Conservation (phyloP, 2,113 vertebrate genomes). For the Xerus inauris region DNA sequence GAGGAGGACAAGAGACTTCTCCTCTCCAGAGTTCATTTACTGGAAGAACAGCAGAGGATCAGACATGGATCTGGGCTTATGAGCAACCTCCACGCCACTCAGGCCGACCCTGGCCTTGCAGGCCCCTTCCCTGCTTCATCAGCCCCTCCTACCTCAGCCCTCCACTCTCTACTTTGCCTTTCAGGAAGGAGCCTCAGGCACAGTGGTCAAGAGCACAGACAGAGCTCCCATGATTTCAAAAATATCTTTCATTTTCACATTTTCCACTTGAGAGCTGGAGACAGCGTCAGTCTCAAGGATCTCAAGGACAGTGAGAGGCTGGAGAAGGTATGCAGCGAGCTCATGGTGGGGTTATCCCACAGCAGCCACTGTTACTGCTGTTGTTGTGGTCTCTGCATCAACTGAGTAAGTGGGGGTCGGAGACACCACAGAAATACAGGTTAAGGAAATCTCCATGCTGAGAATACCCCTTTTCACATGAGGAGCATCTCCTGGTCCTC, state of each 20-base stretch:
- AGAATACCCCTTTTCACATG: background rate
- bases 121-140: background rate
- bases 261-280: background rate
- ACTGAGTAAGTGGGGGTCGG: background rate
- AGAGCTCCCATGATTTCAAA: background rate
- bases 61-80: no score
- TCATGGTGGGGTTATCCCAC: accelerated
- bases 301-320: background rate
- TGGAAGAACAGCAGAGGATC: background rate
- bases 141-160: background rate
- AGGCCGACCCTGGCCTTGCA: background rate
- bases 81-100: accelerated
- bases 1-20: background rate
- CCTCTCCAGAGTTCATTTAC: background rate
- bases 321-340: background rate
- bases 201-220: accelerated
- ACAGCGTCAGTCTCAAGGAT: background rate
- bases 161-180: no score
- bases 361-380: accelerated
- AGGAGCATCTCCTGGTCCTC: background rate
- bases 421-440: background rate
- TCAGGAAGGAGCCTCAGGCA: background rate
- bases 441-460: background rate
- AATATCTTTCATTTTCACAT: background rate
- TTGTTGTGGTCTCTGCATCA: background rate